These are phyloP conservation scores for Cecidostiba fungosa DNA, from an alignment of 2,888 invertebrate genomes.

Conservation along the genomic window DNA sequence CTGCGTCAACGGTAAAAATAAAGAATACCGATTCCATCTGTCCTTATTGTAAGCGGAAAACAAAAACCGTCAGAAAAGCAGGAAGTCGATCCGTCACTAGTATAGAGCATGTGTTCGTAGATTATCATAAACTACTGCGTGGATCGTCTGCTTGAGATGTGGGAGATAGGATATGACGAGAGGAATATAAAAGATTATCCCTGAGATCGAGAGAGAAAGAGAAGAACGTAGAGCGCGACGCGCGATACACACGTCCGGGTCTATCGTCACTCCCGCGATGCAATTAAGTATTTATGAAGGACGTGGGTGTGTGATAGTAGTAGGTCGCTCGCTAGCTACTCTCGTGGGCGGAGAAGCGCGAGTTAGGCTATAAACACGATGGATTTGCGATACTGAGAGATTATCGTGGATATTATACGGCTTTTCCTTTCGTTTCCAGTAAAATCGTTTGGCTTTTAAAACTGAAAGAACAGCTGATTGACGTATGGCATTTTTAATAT, in stretches of 20 bases:
- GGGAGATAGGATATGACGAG: background rate
- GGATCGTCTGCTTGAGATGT: background rate
- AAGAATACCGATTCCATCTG: background rate
- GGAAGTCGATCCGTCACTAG: background rate
- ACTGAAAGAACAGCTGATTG: background rate
- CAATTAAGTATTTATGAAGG: slow-evolving; percentile 73
- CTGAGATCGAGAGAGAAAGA: background rate
- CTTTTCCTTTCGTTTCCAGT: background rate
- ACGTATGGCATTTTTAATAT: background rate
- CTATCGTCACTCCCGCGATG: slow-evolving; percentile 65
- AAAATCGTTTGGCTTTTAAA: too few species aligned
- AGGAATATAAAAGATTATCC: slow-evolving; percentile 9
- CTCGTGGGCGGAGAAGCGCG: slow-evolving; percentile 65
- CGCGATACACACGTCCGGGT: slow-evolving; percentile 19
- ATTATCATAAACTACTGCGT: background rate
- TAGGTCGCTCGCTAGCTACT: slow-evolving; percentile 65
- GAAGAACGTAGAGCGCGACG: background rate
- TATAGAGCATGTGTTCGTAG: background rate
- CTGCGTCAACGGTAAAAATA: slow-evolving; percentile 55
- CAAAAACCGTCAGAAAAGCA: background rate
- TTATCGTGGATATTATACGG: background rate
- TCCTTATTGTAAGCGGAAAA: background rate
- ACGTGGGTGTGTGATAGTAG: slow-evolving; percentile 68
- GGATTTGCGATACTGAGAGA: slow-evolving; percentile 64
- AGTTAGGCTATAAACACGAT: slow-evolving; percentile 62